Conservation (phyloP, 2,113 vertebrate genomes). For the Cygnus atratus region DNA sequence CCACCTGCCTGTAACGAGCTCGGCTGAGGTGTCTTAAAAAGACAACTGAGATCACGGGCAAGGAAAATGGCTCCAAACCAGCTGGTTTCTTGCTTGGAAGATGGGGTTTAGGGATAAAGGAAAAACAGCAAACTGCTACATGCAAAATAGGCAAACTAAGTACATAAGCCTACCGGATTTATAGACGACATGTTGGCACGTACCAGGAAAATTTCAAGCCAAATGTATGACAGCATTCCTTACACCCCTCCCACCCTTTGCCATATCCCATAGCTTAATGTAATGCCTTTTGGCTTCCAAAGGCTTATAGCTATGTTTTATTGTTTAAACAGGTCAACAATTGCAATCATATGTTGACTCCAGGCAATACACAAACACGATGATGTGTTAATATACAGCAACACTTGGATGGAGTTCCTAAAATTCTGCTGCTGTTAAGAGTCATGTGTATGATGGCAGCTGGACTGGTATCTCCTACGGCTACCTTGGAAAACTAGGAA, state of each 20-base stretch:
- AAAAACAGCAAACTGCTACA: background rate
- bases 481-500: background rate
- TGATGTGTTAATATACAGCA: conserved; percentile 54
- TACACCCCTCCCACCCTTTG: conserved; percentile 4
- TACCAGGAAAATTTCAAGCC: conserved; percentile 14
- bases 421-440: background rate
- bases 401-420: conserved; percentile 13
- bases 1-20: background rate
- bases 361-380: conserved; percentile 29
- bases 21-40: background rate
- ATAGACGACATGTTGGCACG: conserved; percentile 48
- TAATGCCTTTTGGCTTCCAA: conserved; percentile 53
- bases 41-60: background rate
- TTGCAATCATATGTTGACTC: conserved; percentile 59
- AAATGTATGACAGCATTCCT: conserved; percentile 40
- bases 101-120: background rate
- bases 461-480: background rate
- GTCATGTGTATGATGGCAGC: background rate
- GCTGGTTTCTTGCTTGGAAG: background rate
- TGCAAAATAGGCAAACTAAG: conserved; percentile 37
- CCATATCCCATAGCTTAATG: conserved; percentile 40
- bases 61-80: background rate
- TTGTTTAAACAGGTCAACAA: conserved; percentile 62
- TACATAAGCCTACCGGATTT: conserved; percentile 19
- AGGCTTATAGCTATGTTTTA: conserved; percentile 37